Percentiles rank a stretch among this genome's conserved stretches.
phyloP scores from a whole-genome alignment of 2,113 vertebrate species.

The Panthera uncia region DNA sequence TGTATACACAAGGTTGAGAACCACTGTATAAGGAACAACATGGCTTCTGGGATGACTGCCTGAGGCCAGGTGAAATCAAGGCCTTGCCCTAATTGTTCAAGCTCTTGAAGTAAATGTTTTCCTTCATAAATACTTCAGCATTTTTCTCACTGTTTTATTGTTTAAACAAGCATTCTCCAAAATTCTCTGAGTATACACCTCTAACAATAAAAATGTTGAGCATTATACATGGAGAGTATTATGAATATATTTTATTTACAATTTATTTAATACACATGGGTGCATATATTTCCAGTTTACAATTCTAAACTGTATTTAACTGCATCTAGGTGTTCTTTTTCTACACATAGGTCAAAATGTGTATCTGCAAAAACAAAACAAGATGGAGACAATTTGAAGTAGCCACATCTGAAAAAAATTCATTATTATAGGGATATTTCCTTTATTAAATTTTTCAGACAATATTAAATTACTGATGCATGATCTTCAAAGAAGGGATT shows the following conservation, averaged over 20 bases:
- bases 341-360: neutral
- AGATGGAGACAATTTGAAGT: neutral
- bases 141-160: neutral
- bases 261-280: neutral
- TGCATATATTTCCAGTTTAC: neutral
- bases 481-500: neutral
- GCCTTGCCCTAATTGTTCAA: neutral
- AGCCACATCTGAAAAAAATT: neutral
- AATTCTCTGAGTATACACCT: neutral
- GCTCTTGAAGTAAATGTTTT: neutral
- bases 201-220: conserved; percentile 16
- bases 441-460: neutral
- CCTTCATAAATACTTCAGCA: neutral
- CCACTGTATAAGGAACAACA: neutral
- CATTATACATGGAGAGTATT: neutral
- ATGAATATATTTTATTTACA: neutral
- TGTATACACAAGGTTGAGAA: neutral
- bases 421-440: neutral
- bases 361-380: neutral
- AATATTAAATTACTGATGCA: neutral
- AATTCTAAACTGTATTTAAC: neutral
- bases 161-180: neutral
- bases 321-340: neutral
- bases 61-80: neutral
- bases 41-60: neutral